These are phyloP conservation scores for Etheostoma cragini DNA, from an alignment of 2,113 vertebrate species.

Conservation along the genomic window DNA sequence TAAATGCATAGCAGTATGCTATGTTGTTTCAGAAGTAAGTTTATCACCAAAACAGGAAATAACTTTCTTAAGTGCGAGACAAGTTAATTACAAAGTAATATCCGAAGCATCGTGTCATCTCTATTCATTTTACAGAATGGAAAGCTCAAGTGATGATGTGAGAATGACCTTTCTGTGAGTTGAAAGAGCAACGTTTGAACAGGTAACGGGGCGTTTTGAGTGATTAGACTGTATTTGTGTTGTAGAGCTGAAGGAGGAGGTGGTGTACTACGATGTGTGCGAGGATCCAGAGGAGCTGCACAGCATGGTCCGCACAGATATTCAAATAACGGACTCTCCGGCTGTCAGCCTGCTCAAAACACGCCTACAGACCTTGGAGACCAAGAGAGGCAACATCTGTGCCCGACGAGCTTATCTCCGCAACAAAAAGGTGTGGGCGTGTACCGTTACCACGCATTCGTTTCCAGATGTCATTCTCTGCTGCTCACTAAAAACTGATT, in stretches of 20 bases:
- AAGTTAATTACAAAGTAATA: too few relatives aligned
- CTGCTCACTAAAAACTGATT: not conserved
- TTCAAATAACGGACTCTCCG: constrained; percentile 56
- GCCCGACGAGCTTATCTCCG: constrained; percentile 90
- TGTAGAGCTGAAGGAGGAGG: constrained; percentile 94
- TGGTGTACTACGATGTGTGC: constrained; percentile 96
- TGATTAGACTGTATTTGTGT: constrained; percentile 65
- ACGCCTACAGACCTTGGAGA: constrained; percentile 88
- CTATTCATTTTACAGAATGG: too few relatives aligned
- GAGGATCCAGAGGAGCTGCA: constrained; percentile 92
- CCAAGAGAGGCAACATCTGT: constrained; percentile 89
- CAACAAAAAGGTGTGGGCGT: constrained; percentile 89
- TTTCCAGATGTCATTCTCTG: not conserved
- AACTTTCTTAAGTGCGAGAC: not conserved
- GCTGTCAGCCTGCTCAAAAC: constrained; percentile 79
- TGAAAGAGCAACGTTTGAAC: not conserved
- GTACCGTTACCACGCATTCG: not conserved
- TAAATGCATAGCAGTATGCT: not conserved
- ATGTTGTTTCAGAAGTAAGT: not conserved
- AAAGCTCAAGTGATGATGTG: not conserved
- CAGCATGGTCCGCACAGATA: constrained; percentile 69
- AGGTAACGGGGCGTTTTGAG: not conserved
- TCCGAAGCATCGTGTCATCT: not conserved
- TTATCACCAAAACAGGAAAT: not conserved
- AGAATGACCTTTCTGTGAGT: not conserved